Conservation (phyloP, 2,888 invertebrate genomes). For the Pycnomerus fuliginosus region DNA sequence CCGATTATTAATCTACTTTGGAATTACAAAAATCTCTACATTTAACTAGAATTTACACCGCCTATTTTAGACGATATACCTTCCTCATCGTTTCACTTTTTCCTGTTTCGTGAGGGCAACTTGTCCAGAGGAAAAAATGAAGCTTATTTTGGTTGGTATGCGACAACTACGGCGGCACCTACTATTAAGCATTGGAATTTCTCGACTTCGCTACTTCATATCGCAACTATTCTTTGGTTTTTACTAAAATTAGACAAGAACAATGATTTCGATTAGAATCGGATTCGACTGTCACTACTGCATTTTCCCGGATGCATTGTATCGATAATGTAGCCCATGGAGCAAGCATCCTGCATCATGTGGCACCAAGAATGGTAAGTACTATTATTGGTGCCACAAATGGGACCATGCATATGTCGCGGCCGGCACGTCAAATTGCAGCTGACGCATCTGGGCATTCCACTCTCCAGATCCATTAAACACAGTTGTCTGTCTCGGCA, state of each 20-base stretch:
- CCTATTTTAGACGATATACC: conserved; percentile 17
- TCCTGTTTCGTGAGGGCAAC: neutral
- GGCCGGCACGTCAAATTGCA: conserved; percentile 65
- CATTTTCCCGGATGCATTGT: conserved; percentile 68
- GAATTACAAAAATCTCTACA: conserved; percentile 27
- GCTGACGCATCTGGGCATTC: conserved; percentile 69
- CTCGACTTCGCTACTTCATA: conserved; percentile 20
- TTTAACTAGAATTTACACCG: conserved; percentile 28
- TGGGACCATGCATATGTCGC: conserved; percentile 54
- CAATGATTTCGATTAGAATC: too few species aligned
- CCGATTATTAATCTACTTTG: conserved; percentile 27
- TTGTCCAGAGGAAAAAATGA: too few species aligned
- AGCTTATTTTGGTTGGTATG: too few species aligned
- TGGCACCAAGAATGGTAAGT: conserved; percentile 79
- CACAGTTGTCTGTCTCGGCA: conserved; percentile 71
- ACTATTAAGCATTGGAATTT: conserved; percentile 25
- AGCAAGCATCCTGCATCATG: conserved; percentile 75
- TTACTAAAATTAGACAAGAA: conserved; percentile 23
- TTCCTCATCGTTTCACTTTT: neutral
- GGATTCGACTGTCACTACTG: too few species aligned
- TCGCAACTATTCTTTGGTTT: conserved; percentile 36
- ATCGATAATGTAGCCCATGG: conserved; percentile 69
- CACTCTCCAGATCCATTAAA: conserved; percentile 63
- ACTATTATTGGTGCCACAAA: conserved; percentile 73
- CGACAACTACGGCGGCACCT: too few species aligned